Base-by-base conservation (phyloP, 2,888 invertebrate species). In the Aplocera efformata region DNA sequence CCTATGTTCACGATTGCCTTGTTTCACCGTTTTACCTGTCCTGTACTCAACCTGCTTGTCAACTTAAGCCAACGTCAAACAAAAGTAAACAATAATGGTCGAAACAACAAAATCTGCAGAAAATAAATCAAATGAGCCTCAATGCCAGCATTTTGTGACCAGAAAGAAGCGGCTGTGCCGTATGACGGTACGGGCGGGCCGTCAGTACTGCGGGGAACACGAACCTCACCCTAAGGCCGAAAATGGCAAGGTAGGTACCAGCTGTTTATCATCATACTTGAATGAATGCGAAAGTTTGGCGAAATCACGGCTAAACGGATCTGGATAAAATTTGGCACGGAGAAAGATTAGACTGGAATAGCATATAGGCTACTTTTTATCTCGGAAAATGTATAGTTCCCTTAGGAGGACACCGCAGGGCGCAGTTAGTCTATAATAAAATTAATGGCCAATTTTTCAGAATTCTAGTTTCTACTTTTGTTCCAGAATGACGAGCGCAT, bases 91-190 rank as follows among this genome's bases (percentile, higher is more conserved):
- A 50, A 53, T 47, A 27, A 37, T 50, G 55, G 38, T 26, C 24
- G 17, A 47, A 28, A 21, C 29, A 7, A 24, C 28, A 32, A 46
- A 46, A 26, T 7, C 32, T 9, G 1, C 27, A 21, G 29, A 37
- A 17, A 32, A 1, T 30, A 22, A 11, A 28, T 3, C 20, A 30
- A 32, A 9, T 24, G 49, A 34, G 33, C 73, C 73, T 23, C 90
- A 88, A 52, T 93, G 93, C 58, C 90, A 90, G 41, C 90, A 89
- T 73, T 94, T 91, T 68, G 92, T 95, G 0, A 61, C 85, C 22
- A 86, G 93, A 13, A 95, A 95, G 58, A 93, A 93, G 63, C 89
- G 95, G 1, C 90, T 90, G 48, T 95, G 95, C 63, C 92, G 93
- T 53, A 94, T 95, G 94, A 90, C 92, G 0, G 91, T 93, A 3